Evolutionary conservation across 1,140 invertebrate genomes (phyloP).

Genomic region (Pseudomyrmex flavicornis): DNA sequence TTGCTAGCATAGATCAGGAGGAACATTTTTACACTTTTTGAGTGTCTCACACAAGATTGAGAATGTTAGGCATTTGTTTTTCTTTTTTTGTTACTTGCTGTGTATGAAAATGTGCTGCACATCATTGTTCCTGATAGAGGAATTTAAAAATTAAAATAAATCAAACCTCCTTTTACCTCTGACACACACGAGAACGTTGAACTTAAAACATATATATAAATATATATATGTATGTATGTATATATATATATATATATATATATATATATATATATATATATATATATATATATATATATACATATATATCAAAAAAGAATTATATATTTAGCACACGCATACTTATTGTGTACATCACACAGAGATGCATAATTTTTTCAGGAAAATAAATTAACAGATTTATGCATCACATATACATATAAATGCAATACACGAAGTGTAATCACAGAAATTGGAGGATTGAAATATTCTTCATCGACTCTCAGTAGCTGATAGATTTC

Average conservation of each 20-base stretch:
- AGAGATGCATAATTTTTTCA: constrained; percentile 24
- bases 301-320: constrained; percentile 18
- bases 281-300: too few relatives aligned
- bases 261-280: not conserved
- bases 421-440: constrained; percentile 16
- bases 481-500: constrained; percentile 45
- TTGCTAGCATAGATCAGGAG: constrained; percentile 16
- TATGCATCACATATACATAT: not conserved
- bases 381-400: not conserved
- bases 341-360: not conserved
- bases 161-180: constrained; percentile 59
- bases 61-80: constrained; percentile 38
- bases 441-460: constrained; percentile 52
- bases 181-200: constrained; percentile 5
- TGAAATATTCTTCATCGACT: constrained; percentile 39
- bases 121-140: constrained; percentile 44
- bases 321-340: constrained; percentile 1
- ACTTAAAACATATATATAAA: constrained; percentile 2
- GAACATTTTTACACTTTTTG: constrained; percentile 27
- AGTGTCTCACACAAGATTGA: constrained; percentile 13
- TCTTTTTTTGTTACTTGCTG: constrained; percentile 35
- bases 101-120: constrained; percentile 59
- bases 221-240: too few relatives aligned
- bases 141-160: not conserved
- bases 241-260: too few relatives aligned